Evolutionary conservation across 2,888 invertebrate species (phyloP), one percentile per base, ranked within the genome.

Genomic region (Plebejus anna): DNA sequence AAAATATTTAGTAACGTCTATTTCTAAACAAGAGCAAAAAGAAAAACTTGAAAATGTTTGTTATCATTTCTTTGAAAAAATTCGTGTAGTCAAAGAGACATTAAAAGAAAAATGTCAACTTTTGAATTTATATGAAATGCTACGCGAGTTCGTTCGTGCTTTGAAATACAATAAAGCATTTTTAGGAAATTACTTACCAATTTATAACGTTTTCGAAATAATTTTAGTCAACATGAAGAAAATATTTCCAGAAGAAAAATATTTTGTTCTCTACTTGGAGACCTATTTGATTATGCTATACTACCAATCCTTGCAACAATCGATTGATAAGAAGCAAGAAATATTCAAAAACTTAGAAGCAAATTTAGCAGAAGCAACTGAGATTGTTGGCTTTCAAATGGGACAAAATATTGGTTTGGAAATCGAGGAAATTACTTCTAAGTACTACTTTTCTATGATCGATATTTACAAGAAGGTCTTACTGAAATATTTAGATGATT

Each of bases 261-360:
- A 87, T 78, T 88, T 90, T 42, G 76, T 80, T 0, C 80, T 76
- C 32, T 88, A 87, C 77, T 83, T 82, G 0, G 75, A 80, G 3
- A 78, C 89, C 71, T 87, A 90, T 79, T 79, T 88, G 22, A 87
- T 83, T 0, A 89, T 89, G 86, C 79, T 89, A 32, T 90, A 86
- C 79, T 87, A 80, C 71, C 89, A 86, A 79, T 80, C 89, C 1
- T 81, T 90, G 7, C 82, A 84, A 57, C 83, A 86, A 70, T 80
- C 83, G 47, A 78, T 84, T 2, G 82, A 84, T 78, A 80, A 84
- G 9, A 81, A 81, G 47, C 83, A 87, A 2, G 82, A 83, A 75
- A 75, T 87, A 13, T 89, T 88, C 66, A 78, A 81, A 6, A 81
- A 84, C 70, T 75, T 79, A 28, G 79, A 77, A 59, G 42, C 28